Conservation (phyloP, 2,797 vertebrate species). For the Melanotaenia nigrans region DNA sequence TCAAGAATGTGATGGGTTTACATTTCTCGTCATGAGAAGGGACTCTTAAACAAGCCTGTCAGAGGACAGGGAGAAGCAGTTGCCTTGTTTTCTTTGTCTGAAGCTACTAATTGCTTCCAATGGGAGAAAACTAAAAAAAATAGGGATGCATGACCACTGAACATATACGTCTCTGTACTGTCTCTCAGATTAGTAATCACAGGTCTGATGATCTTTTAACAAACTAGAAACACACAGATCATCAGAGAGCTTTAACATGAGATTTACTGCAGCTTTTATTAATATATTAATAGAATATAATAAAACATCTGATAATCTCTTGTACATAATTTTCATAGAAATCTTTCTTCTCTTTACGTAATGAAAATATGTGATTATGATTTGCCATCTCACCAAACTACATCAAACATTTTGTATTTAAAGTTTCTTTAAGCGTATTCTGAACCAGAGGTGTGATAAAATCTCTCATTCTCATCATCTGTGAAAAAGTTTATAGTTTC, state of each 20-base stretch:
- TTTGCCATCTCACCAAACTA: too few species aligned
- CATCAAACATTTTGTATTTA: too few species aligned
- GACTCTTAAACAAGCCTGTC: slow-evolving; percentile 35
- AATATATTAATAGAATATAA: background rate
- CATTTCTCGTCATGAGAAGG: background rate
- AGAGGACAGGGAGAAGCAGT: slow-evolving; percentile 43
- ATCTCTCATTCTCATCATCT: too few species aligned
- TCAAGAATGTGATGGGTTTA: background rate
- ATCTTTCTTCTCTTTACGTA: too few species aligned
- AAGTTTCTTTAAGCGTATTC: too few species aligned
- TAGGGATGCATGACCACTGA: slow-evolving; percentile 2
- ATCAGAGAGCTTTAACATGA: too few species aligned
- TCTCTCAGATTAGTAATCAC: slow-evolving; percentile 12
- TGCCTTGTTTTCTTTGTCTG: slow-evolving; percentile 43
- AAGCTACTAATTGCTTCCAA: slow-evolving; percentile 69
- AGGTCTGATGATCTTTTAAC: slow-evolving; percentile 8
- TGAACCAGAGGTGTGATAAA: too few species aligned
- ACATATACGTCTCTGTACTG: slow-evolving; percentile 2
- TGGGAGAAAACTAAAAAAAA: slow-evolving; percentile 43
- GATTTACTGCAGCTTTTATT: background rate
- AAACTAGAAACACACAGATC: slow-evolving; percentile 4
- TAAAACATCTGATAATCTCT: too few species aligned
- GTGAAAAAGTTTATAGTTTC: too few species aligned
- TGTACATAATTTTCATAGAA: too few species aligned
- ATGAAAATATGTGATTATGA: too few species aligned